Percentiles rank a stretch among this genome's conserved stretches.
Evolutionary conservation across 2,113 vertebrate species (phyloP).

Genomic region (Syngnathus scovelli): DNA sequence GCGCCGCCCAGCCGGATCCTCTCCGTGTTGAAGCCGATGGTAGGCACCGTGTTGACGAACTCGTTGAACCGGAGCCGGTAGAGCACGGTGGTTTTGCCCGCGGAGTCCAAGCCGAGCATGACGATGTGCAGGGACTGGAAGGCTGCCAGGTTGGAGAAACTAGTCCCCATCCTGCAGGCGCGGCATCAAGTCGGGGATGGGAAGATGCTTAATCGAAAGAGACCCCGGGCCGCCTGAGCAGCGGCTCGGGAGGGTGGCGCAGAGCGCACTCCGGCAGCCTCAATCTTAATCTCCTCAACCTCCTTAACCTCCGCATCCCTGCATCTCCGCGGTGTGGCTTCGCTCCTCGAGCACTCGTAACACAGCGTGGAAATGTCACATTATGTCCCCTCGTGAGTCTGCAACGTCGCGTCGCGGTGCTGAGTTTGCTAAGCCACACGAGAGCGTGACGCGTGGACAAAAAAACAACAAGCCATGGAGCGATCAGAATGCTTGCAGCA

Average conservation of each 20-base stretch:
- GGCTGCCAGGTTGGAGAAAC: slow-evolving; percentile 85
- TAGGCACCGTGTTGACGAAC: slow-evolving; percentile 96
- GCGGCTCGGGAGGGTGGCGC: slow-evolving; percentile 26
- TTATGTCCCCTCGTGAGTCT: slow-evolving; percentile 5
- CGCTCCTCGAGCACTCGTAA: not conserved
- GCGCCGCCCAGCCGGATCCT: slow-evolving; percentile 85
- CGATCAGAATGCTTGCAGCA: not conserved
- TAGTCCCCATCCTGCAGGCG: slow-evolving; percentile 79
- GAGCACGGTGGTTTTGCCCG: slow-evolving; percentile 92
- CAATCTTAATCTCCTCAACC: slow-evolving; percentile 4
- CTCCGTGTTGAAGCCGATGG: slow-evolving; percentile 97
- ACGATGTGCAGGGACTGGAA: slow-evolving; percentile 96
- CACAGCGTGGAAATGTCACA: slow-evolving; percentile 18
- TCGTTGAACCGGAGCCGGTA: slow-evolving; percentile 95
- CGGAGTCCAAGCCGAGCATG: slow-evolving; percentile 94
- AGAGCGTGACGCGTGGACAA: slow-evolving; percentile 37
- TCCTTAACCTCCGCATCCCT: slow-evolving; percentile 33
- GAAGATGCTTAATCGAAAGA: slow-evolving; percentile 4
- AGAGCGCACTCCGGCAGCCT: slow-evolving; percentile 41
- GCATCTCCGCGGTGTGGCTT: not conserved
- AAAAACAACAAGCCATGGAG: slow-evolving; percentile 11
- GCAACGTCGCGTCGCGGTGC: not conserved
- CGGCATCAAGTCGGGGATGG: not conserved
- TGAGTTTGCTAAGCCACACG: slow-evolving; percentile 13
- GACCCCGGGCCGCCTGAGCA: slow-evolving; percentile 1